phyloP scores from a whole-genome alignment of 2,888 invertebrate species.

The Thecophora atra region DNA sequence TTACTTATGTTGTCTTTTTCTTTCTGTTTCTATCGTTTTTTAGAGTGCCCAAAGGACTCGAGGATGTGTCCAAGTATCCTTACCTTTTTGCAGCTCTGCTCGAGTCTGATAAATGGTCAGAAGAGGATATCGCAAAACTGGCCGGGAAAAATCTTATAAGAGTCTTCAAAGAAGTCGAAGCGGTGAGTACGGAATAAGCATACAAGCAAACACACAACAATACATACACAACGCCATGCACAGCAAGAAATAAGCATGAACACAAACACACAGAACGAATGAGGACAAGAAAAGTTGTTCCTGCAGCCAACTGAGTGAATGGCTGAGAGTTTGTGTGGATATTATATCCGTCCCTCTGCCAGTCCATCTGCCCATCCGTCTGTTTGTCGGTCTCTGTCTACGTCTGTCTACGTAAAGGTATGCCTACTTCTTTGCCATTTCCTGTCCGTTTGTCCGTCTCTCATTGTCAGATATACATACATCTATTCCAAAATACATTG shows the following conservation, averaged over 20 bases:
- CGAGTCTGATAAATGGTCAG: constrained; percentile 83
- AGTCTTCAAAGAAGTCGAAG: constrained; percentile 80
- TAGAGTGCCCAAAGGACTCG: constrained; percentile 77
- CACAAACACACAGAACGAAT: not conserved
- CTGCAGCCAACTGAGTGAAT: not conserved
- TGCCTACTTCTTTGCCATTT: too few relatives aligned
- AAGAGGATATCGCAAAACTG: constrained; percentile 82
- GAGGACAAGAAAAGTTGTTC: not conserved
- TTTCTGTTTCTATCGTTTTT: constrained; percentile 23
- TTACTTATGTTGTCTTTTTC: constrained; percentile 4
- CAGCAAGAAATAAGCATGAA: not conserved
- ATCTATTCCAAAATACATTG: too few relatives aligned
- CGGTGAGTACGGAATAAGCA: constrained; percentile 71
- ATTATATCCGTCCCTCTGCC: not conserved
- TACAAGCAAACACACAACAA: not conserved
- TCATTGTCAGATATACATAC: too few relatives aligned
- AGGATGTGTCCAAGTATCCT: constrained; percentile 88
- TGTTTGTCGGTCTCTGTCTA: not conserved
- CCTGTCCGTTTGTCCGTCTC: too few relatives aligned
- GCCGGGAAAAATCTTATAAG: constrained; percentile 86
- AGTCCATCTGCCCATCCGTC: not conserved
- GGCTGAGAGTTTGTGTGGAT: too few relatives aligned
- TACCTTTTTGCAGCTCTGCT: constrained; percentile 82
- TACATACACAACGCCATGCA: not conserved
- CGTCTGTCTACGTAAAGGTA: too few relatives aligned